These are phyloP conservation scores for Pantherophis vulpinus DNA, from an alignment of 2,797 vertebrate species.

Conservation along the genomic window DNA sequence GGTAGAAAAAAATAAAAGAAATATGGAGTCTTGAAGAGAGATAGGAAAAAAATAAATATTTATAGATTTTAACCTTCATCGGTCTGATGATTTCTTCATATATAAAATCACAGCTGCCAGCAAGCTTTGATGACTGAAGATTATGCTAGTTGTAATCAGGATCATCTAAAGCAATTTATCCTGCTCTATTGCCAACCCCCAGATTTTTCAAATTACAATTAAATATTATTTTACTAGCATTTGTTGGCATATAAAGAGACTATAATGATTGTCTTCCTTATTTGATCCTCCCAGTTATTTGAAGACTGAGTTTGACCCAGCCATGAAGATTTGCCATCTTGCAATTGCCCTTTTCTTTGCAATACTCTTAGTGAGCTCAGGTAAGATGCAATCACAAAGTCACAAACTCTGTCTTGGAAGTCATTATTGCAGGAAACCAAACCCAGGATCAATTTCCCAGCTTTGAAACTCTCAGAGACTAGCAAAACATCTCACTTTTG, in stretches of 20 bases:
- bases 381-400: not conserved
- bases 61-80: not conserved
- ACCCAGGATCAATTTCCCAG: not conserved
- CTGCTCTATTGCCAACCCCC: not conserved
- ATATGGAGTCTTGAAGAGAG: not conserved
- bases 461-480: not conserved
- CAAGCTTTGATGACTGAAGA: not conserved
- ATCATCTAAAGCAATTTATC: not conserved
- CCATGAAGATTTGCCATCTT: slow-evolving; percentile 17
- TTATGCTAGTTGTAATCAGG: not conserved
- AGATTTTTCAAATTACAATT: not conserved
- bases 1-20: not conserved
- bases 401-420: not conserved
- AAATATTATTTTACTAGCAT: not conserved
- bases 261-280: not conserved
- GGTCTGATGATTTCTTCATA: not conserved
- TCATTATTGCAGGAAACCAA: not conserved
- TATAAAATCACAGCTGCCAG: not conserved
- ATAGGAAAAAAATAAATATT: not conserved
- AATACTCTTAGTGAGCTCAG: slow-evolving; percentile 22
- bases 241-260: not conserved
- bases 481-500: not conserved
- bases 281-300: not conserved
- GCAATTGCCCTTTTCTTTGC: slow-evolving; percentile 20
- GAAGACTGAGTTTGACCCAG: not conserved